Evolutionary conservation across 2,113 vertebrate genomes (phyloP).

Genomic region (Columba janthina): DNA sequence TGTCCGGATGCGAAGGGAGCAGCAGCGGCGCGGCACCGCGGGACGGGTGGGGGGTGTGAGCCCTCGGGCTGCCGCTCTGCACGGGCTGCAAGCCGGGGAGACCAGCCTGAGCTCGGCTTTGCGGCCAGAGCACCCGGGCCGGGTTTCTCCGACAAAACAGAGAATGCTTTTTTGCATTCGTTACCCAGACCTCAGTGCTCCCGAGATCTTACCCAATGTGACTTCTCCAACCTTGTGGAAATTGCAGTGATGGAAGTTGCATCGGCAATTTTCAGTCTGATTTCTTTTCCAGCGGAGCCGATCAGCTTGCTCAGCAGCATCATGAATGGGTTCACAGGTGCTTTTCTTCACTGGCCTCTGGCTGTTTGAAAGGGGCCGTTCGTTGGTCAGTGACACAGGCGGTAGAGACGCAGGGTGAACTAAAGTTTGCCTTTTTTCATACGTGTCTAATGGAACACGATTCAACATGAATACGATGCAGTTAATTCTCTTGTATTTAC

Average conservation of each 20-base stretch:
- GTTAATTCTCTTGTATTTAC: constrained; percentile 63
- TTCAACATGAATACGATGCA: constrained; percentile 35
- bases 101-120: neutral
- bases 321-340: constrained; percentile 8
- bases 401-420: constrained; percentile 48
- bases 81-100: neutral
- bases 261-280: constrained; percentile 60
- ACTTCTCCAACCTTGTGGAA: constrained; percentile 71
- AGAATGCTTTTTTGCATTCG: constrained; percentile 55
- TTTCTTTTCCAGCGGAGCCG: constrained; percentile 36
- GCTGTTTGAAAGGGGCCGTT: constrained; percentile 10
- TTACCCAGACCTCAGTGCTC: constrained; percentile 50
- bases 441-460: constrained; percentile 22
- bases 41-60: too few relatives aligned
- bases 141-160: neutral
- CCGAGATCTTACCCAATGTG: constrained; percentile 67
- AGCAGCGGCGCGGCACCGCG: too few relatives aligned
- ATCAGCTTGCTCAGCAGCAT: constrained; percentile 9
- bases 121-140: neutral
- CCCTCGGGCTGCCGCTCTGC: neutral
- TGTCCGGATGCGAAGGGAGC: too few relatives aligned
- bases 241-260: constrained; percentile 66
- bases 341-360: neutral
- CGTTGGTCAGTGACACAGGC: constrained; percentile 54
- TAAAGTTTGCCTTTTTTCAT: constrained; percentile 12